Base-by-base conservation (phyloP, 2,888 invertebrate genomes). In the Perdita meconis region DNA sequence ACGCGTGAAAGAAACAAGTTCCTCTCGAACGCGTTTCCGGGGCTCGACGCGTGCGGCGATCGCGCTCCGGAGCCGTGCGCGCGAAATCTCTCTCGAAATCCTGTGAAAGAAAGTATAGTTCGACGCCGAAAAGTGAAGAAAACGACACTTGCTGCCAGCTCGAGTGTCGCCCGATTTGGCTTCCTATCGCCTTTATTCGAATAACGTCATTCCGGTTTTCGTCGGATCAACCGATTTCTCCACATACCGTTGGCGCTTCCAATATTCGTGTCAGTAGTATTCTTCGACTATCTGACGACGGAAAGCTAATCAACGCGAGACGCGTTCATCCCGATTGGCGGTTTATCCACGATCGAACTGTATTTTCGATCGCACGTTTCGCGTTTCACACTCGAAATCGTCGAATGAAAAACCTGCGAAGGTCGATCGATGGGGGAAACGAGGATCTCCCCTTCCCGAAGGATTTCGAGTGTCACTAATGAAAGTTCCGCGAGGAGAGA, bases 1-100 rank as follows among this genome's bases (percentile, higher is more conserved):
- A 47, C 64, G 51, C 53, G 69, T 22, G 4, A 6, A n/a, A 51
- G 19, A 77, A 76, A 63, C 67, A 77, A 78, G 78, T 78, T 78
- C 78, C 78, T 78, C 57, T 59, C 34, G 56, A 40, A 57, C 51
- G 61, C 69, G 68, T 51, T 63, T 67, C 53, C 75, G 51, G 66
- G 47, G 61, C 68, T 59, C 74, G 67, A 44, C 53, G 59, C 47
- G 12, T 10, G n/a, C n/a, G 61, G 38, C 68, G 60, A 56, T 67
- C 64, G 55, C 51, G 71, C 64, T 68, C 55, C 38, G 50, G 47
- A 47, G 51, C 40, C 56, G 64, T 30, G 60, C 55, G 53, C 38
- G 38, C 70, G 36, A 63, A 2, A 19, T 61, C 51, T 59, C 22
- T n/a, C n/a, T n/a, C n/a, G n/a, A 30, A 38, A 30, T 22, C n/a